A percentile compares a stretch with the other conserved stretches of the same genome.
Conservation (phyloP, 2,888 invertebrate genomes). For the Andricus curvator region DNA sequence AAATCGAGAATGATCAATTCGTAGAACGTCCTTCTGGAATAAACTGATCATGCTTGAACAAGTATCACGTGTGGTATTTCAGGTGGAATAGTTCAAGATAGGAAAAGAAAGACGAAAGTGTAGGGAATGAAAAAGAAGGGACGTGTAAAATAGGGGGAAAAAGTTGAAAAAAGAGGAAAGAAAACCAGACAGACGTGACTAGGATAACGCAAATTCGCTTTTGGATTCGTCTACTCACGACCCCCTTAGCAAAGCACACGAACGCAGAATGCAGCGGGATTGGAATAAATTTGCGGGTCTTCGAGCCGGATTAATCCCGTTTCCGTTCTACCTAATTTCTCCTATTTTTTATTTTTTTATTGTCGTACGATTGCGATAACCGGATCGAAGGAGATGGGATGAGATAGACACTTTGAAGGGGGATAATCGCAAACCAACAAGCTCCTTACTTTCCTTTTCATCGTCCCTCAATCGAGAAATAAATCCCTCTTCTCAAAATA, state of each 20-base stretch:
- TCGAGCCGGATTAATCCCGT: conserved; percentile 65
- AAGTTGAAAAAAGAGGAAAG: conserved; percentile 58
- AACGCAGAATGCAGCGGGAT: conserved; percentile 64
- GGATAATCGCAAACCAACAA: conserved; percentile 21
- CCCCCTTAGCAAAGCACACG: conserved; percentile 58
- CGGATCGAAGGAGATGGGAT: conserved; percentile 5
- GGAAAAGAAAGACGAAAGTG: conserved; percentile 21
- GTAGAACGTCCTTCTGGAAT: neutral
- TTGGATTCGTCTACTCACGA: conserved; percentile 60
- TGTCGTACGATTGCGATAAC: neutral
- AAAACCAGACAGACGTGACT: conserved; percentile 69
- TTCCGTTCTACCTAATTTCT: conserved; percentile 53
- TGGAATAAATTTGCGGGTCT: conserved; percentile 69
- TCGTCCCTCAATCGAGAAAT: neutral
- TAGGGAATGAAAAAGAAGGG: conserved; percentile 38
- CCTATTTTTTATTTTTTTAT: conserved; percentile 50
- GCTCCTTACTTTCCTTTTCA: conserved; percentile 34
- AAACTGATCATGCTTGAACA: conserved; percentile 11
- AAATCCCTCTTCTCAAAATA: neutral
- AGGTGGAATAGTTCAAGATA: conserved; percentile 25
- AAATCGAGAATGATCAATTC: neutral
- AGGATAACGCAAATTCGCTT: conserved; percentile 67
- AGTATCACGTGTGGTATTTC: conserved; percentile 25
- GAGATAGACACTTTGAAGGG: conserved; percentile 5
- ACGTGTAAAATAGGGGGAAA: conserved; percentile 44